Conservation (phyloP, 2,888 invertebrate species). For the Physocephala rufipes region DNA sequence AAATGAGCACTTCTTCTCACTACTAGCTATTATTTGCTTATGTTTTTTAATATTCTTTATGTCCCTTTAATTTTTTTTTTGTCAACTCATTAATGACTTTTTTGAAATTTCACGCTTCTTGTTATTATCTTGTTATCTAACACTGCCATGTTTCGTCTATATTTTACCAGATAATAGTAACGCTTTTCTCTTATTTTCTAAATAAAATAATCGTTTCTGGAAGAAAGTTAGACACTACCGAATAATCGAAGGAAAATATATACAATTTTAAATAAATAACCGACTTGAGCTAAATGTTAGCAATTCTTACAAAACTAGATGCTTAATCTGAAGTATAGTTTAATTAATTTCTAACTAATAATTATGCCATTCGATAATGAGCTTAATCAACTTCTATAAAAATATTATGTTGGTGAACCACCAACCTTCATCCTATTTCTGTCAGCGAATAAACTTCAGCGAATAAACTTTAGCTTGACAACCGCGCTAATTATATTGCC, state of each 20-base stretch:
- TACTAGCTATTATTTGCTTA: too few relatives aligned
- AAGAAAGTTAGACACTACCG: neutral
- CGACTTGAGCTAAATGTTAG: neutral
- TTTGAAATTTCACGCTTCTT: too few relatives aligned
- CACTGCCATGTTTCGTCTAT: too few relatives aligned
- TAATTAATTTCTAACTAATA: neutral
- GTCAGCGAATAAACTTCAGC: neutral
- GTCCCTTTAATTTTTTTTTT: too few relatives aligned
- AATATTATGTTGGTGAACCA: too few relatives aligned
- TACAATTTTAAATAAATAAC: neutral
- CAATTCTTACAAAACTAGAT: neutral
- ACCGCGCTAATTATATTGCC: neutral
- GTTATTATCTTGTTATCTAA: too few relatives aligned
- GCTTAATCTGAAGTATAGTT: too few relatives aligned
- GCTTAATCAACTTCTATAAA: neutral
- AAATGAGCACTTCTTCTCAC: too few relatives aligned
- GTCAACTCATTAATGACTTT: too few relatives aligned
- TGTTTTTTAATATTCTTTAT: too few relatives aligned
- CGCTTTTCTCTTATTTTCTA: neutral
- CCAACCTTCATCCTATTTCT: neutral
- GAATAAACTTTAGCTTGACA: neutral
- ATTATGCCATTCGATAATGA: neutral
- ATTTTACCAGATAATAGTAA: neutral
- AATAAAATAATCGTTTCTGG: neutral
- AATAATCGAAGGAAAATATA: neutral